Conservation (phyloP, 2,797 vertebrate species). For the Onychomys leucogaster region DNA sequence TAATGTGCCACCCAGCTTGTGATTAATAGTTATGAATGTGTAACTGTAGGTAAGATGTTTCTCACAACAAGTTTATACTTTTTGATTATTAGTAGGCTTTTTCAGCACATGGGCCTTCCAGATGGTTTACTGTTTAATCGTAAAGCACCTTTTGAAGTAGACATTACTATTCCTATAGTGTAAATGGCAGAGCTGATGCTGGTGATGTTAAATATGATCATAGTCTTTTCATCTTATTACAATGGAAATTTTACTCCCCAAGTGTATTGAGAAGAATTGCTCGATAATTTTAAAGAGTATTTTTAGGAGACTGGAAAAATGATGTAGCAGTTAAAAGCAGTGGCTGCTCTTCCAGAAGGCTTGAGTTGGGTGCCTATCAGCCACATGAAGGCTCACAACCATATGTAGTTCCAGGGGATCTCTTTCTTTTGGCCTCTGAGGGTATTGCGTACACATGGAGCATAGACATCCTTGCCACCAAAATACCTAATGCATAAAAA, state of each 20-base stretch:
- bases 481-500: not conserved
- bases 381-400: not conserved
- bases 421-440: not conserved
- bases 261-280: slow-evolving; percentile 15
- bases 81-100: slow-evolving; percentile 31
- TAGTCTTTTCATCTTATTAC: slow-evolving; percentile 49
- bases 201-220: not conserved
- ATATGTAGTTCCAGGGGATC: not conserved
- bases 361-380: not conserved
- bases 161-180: not conserved
- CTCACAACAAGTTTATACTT: not conserved
- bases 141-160: not conserved
- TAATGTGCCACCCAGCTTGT: not conserved
- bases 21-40: not conserved
- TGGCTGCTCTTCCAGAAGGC: not conserved
- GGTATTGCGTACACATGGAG: not conserved
- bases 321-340: not conserved
- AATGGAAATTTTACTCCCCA: slow-evolving; percentile 28
- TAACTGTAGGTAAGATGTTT: not conserved
- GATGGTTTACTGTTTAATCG: not conserved
- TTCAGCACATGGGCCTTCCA: slow-evolving; percentile 28
- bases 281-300: slow-evolving; percentile 25
- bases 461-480: not conserved
- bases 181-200: slow-evolving; percentile 22
- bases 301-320: not conserved